Evolutionary conservation across 64 coral and sea anemone species (phyloP).

Genomic region (Actinia equina): DNA sequence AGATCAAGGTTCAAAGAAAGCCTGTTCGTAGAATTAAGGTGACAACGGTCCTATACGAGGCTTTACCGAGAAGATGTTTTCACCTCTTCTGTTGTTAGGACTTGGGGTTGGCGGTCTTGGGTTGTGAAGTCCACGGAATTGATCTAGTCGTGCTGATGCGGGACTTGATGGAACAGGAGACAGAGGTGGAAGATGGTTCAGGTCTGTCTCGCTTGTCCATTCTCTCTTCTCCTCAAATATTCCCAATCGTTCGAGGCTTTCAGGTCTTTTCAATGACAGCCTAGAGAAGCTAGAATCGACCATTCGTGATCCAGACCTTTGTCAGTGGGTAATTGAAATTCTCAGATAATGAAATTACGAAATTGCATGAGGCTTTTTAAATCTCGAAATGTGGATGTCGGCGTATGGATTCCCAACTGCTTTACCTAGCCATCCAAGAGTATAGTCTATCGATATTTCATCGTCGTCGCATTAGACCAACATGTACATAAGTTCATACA

Average conservation of each 20-base stretch:
- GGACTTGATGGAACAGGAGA: slow-evolving; percentile 2
- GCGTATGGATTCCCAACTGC: background rate
- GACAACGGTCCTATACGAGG: background rate
- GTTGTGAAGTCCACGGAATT: background rate
- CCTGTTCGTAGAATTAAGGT: background rate
- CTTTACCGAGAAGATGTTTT: background rate
- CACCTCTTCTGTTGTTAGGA: background rate
- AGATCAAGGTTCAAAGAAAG: slow-evolving; percentile 23
- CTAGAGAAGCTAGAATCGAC: slow-evolving; percentile 1
- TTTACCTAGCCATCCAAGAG: background rate
- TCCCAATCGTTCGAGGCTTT: background rate
- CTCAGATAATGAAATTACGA: background rate
- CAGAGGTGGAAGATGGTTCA: slow-evolving; percentile 3
- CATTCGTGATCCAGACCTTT: background rate
- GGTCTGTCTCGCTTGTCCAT: background rate
- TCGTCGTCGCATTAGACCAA: background rate
- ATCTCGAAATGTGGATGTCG: background rate
- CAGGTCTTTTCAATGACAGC: background rate
- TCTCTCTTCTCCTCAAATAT: background rate
- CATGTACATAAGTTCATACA: background rate
- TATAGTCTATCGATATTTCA: background rate
- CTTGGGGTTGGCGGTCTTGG: slow-evolving; percentile 9
- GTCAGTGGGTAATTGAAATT: background rate
- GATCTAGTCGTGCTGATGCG: background rate
- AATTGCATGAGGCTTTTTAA: background rate